These are phyloP conservation scores for Cydia strobilella DNA, from an alignment of 1,140 invertebrate genomes.

Conservation along the genomic window DNA sequence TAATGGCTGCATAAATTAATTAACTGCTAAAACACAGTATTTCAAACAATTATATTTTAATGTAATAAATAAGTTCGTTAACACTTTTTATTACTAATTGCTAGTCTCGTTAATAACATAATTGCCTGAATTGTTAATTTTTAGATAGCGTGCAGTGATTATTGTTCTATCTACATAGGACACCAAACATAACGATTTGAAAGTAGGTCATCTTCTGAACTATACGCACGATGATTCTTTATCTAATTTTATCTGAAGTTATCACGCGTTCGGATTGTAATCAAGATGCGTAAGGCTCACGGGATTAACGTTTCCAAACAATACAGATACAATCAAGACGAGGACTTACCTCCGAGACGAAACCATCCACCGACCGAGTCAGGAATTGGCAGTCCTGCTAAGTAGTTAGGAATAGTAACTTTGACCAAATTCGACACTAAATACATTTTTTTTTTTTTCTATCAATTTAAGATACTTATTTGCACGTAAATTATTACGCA, in stretches of 20 bases:
- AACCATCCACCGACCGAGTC: slow-evolving; percentile 87
- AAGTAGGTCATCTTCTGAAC: background rate
- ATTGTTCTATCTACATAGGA: background rate
- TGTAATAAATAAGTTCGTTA: background rate
- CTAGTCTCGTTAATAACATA: background rate
- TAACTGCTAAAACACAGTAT: background rate
- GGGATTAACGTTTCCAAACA: background rate
- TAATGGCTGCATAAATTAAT: background rate
- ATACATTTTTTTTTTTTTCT: slow-evolving; percentile 79
- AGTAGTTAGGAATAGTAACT: slow-evolving; percentile 85
- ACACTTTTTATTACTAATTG: background rate
- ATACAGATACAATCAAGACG: background rate
- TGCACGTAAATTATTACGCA: background rate
- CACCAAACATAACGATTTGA: background rate
- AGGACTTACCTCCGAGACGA: slow-evolving; percentile 82
- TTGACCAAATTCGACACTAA: slow-evolving; percentile 83
- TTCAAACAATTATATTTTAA: background rate
- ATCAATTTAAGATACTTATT: background rate
- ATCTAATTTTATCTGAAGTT: background rate
- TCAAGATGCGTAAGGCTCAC: background rate
- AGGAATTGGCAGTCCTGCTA: slow-evolving; percentile 85
- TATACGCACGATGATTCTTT: background rate
- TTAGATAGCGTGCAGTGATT: background rate
- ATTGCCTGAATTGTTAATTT: background rate
- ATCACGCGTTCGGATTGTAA: background rate